phyloP scores from a whole-genome alignment of 2,113 vertebrate species.

The Chroicocephalus ridibundus region DNA sequence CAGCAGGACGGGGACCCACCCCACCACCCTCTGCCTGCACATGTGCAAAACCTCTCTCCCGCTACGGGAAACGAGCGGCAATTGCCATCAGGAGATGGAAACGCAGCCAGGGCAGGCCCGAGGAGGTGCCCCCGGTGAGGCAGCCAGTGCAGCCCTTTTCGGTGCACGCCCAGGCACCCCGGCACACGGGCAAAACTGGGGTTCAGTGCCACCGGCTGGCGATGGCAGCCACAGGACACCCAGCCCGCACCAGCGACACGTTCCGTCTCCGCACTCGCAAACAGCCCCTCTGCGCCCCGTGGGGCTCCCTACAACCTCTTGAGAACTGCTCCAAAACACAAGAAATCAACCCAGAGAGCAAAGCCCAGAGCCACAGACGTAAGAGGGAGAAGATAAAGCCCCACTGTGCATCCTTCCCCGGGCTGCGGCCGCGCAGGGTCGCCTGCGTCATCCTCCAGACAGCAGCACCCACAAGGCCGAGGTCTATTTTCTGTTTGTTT shows the following conservation, averaged over 20 bases:
- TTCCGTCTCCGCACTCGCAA: accelerated
- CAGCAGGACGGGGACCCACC: not conserved
- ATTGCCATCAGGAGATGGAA: not conserved
- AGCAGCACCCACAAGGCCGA: not conserved
- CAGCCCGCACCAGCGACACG: accelerated
- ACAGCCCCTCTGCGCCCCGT: accelerated
- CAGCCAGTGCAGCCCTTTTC: not conserved
- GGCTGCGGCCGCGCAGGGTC: not conserved
- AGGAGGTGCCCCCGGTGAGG: not conserved
- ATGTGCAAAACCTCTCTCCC: not conserved
- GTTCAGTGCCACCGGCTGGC: not conserved
- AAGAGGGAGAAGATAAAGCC: not conserved
- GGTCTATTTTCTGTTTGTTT: not conserved
- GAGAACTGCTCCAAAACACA: accelerated
- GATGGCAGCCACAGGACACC: not conserved
- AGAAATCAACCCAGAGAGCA: accelerated
- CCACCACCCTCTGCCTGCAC: not conserved
- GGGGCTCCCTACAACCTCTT: not conserved
- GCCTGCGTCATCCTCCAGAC: not conserved
- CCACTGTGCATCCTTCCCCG: not conserved
- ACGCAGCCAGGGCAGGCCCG: not conserved
- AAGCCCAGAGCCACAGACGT: accelerated
- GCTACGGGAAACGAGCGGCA: not conserved
- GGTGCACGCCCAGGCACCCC: not conserved
- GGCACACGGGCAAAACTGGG: accelerated